These are phyloP conservation scores for Herpetotheres cachinnans DNA, from an alignment of 2,113 vertebrate genomes.

Conservation along the genomic window DNA sequence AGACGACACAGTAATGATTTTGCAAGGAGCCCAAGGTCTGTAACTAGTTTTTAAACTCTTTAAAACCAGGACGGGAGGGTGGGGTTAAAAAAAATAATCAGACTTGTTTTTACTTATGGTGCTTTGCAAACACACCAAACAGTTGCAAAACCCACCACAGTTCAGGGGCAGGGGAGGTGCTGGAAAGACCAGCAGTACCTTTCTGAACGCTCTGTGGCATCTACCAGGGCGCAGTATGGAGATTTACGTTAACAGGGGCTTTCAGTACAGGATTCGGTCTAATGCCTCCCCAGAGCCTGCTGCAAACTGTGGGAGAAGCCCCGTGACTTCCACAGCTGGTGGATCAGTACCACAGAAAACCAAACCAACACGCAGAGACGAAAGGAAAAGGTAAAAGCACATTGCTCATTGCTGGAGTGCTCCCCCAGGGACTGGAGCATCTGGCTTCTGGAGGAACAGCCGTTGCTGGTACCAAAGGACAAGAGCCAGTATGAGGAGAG, in stretches of 20 bases:
- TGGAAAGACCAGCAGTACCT: not conserved
- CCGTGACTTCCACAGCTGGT: not conserved
- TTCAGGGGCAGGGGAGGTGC: not conserved
- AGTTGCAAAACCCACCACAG: not conserved
- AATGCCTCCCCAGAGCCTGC: not conserved
- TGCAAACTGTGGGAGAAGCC: not conserved
- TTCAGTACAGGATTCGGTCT: not conserved
- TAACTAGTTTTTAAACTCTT: not conserved
- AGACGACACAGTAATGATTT: not conserved
- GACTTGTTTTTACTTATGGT: not conserved
- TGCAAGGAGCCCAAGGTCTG: not conserved
- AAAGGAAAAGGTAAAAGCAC: not conserved
- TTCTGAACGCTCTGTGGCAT: not conserved
- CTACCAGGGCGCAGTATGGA: not conserved
- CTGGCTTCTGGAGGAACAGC: not conserved
- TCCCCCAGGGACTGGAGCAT: not conserved
- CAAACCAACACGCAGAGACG: not conserved
- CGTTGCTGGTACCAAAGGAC: not conserved
- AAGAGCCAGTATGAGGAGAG: not conserved
- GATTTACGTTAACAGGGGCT: not conserved
- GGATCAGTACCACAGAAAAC: not conserved
- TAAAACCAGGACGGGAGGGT: not conserved
- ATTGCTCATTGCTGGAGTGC: not conserved
- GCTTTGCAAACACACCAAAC: not conserved
- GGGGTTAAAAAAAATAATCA: rapidly evolving